Conservation (phyloP, 2,888 invertebrate species). For the Machimus rusticus region DNA sequence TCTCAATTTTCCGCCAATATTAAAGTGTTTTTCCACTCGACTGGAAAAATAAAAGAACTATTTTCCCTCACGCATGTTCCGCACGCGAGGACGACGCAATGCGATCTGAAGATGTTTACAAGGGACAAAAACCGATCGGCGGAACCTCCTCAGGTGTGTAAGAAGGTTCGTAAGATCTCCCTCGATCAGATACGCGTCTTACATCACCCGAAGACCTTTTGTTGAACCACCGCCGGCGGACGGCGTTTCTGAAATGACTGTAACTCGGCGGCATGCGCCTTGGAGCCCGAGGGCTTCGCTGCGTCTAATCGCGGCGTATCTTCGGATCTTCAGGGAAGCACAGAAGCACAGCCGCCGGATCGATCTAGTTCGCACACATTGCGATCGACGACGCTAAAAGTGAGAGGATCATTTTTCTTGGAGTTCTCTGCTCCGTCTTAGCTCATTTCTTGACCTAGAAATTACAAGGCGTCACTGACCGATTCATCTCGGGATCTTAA, state of each 20-base stretch:
- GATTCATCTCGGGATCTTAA: slow-evolving; percentile 16
- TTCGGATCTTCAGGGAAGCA: slow-evolving; percentile 1
- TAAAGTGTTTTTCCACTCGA: neutral
- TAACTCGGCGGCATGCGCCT: neutral
- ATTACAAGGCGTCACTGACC: slow-evolving; percentile 27
- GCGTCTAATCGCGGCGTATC: neutral
- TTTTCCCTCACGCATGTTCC: neutral
- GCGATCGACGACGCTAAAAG: neutral
- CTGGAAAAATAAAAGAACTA: neutral
- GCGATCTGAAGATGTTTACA: neutral
- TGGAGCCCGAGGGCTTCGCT: neutral
- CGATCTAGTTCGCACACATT: slow-evolving; percentile 22
- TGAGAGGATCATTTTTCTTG: slow-evolving; percentile 1
- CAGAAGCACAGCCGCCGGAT: slow-evolving; percentile 4
- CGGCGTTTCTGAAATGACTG: neutral
- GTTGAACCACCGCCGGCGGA: slow-evolving; percentile 1
- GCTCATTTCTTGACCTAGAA: slow-evolving; percentile 27
- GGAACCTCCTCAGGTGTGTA: neutral
- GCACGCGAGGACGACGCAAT: neutral
- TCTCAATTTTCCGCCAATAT: neutral
- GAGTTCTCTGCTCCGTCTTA: too few species aligned
- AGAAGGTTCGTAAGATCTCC: neutral
- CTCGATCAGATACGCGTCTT: slow-evolving; percentile 4
- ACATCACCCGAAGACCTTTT: slow-evolving; percentile 22
- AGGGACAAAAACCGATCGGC: neutral